Percentiles rank a stretch among this genome's conserved stretches.
Conservation (phyloP, 2,113 vertebrate genomes). For the Channa argus region DNA sequence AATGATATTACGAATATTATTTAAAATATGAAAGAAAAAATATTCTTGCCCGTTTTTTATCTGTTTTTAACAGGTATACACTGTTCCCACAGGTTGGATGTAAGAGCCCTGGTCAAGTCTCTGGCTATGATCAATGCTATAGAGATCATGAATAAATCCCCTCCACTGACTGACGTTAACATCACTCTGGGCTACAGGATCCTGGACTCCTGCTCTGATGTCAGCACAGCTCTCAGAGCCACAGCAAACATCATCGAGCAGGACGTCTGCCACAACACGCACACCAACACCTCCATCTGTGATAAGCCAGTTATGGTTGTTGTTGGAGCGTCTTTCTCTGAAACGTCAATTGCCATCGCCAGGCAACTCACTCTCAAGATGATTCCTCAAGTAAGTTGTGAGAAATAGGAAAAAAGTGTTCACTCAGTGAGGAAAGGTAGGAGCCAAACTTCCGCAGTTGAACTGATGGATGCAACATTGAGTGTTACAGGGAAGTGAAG, state of each 20-base stretch:
- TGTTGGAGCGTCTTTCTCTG: slow-evolving; percentile 84
- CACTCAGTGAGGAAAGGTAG: background rate
- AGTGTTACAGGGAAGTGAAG: background rate
- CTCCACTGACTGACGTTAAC: slow-evolving; percentile 74
- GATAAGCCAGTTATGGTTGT: slow-evolving; percentile 81
- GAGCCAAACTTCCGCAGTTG: background rate
- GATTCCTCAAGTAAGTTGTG: slow-evolving; percentile 87
- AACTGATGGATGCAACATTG: background rate
- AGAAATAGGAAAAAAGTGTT: background rate
- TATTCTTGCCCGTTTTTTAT: too few species aligned
- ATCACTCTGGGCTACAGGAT: slow-evolving; percentile 89
- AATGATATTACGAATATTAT: too few species aligned
- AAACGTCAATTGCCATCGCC: slow-evolving; percentile 88
- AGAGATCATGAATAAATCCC: slow-evolving; percentile 86
- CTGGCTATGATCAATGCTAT: slow-evolving; percentile 90
- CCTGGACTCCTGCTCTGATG: slow-evolving; percentile 88
- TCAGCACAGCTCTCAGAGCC: slow-evolving; percentile 85
- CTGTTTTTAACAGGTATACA: too few species aligned
- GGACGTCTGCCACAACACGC: slow-evolving; percentile 56
- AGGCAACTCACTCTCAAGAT: slow-evolving; percentile 86
- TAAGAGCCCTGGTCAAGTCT: slow-evolving; percentile 76
- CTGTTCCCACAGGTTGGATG: slow-evolving; percentile 80
- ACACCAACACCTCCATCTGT: slow-evolving; percentile 75
- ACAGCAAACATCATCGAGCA: slow-evolving; percentile 79
- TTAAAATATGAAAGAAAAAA: too few species aligned